phyloP scores from a whole-genome alignment of 2,113 vertebrate genomes.

The Chamaea fasciata region DNA sequence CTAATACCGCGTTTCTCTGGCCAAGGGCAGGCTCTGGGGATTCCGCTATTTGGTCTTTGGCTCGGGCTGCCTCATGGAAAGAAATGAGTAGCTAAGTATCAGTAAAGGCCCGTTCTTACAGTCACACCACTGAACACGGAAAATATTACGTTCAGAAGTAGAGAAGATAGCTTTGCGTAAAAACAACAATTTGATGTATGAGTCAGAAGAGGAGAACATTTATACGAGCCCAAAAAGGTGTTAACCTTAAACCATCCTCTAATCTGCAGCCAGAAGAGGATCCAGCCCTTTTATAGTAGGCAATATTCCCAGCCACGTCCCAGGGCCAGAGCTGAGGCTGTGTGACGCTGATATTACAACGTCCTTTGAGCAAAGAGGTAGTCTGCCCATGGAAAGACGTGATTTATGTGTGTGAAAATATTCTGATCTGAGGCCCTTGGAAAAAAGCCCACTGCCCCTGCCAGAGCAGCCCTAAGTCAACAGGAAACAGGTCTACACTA shows the following conservation, averaged over 20 bases:
- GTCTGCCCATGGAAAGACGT: neutral
- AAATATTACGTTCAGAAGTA: neutral
- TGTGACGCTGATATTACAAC: neutral
- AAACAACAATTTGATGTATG: neutral
- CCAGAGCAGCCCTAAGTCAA: neutral
- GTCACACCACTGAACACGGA: neutral
- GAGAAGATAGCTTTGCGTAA: neutral
- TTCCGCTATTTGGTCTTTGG: neutral
- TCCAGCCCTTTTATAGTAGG: conserved; percentile 20
- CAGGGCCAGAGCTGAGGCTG: neutral
- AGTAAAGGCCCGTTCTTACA: neutral
- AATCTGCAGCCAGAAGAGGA: conserved; percentile 1
- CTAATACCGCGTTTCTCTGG: neutral
- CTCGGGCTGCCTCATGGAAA: neutral
- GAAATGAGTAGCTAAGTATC: neutral
- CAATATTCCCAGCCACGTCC: neutral
- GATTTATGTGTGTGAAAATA: neutral
- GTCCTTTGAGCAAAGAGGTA: neutral
- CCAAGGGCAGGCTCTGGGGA: neutral
- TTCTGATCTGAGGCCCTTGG: neutral
- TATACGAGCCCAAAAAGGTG: neutral
- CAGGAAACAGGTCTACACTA: neutral
- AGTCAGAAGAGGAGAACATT: conserved; percentile 32
- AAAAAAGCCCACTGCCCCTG: neutral
- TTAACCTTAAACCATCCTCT: conserved; percentile 14